These are phyloP conservation scores for Camelus bactrianus DNA, from an alignment of 2,113 vertebrate species.

Conservation along the genomic window DNA sequence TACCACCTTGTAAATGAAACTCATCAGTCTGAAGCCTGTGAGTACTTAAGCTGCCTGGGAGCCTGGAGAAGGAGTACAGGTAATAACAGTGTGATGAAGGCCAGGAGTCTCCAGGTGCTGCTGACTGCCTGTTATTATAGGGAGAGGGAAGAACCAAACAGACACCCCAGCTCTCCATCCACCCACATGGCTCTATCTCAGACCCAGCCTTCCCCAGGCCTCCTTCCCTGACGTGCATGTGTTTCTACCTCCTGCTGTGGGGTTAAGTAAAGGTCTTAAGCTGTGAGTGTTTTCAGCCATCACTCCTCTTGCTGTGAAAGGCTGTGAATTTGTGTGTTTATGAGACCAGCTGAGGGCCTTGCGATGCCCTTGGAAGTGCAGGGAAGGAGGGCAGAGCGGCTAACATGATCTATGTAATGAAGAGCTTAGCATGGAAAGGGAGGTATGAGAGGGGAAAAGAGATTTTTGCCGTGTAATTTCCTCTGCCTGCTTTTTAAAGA, in stretches of 20 bases:
- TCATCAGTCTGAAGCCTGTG: background rate
- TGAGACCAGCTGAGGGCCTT: background rate
- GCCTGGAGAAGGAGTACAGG: background rate
- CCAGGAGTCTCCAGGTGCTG: background rate
- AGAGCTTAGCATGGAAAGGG: background rate
- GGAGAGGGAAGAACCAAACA: background rate
- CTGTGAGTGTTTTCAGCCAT: background rate
- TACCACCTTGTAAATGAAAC: background rate
- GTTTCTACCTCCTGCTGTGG: background rate
- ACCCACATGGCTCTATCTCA: background rate
- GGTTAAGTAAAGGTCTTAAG: background rate
- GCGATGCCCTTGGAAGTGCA: background rate
- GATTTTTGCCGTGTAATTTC: background rate
- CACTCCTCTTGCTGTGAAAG: background rate
- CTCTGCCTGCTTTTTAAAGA: background rate
- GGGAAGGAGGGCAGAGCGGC: background rate
- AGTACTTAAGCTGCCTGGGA: background rate
- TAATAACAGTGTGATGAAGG: background rate
- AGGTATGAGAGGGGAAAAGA: background rate
- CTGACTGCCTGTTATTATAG: background rate
- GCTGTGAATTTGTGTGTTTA: background rate
- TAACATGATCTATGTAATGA: background rate
- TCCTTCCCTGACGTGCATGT: too few relatives aligned
- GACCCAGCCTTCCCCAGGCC: background rate
- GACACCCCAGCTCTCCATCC: background rate